Evolutionary conservation across 1,140 invertebrate species (phyloP).

Genomic region (Augochlora pura): DNA sequence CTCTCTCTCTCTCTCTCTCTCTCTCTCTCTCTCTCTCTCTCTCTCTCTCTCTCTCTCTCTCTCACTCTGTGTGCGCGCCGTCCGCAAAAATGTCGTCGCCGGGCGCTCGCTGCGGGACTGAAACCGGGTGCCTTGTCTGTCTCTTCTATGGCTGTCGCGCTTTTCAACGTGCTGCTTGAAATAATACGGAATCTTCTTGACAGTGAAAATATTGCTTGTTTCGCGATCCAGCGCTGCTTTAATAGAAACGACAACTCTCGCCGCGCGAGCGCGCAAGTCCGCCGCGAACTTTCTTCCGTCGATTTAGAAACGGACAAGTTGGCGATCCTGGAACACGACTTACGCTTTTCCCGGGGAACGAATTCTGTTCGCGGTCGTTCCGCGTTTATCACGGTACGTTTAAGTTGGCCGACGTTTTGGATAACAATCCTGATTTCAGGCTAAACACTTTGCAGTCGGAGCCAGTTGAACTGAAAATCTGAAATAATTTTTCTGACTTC

Average conservation of each 20-base stretch:
- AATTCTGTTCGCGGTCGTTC: neutral
- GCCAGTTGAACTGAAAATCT: no score
- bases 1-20: no score
- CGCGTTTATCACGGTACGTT: no score
- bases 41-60: neutral
- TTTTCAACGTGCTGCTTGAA: constrained; percentile 6
- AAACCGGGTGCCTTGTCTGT: neutral
- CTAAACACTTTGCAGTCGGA: no score
- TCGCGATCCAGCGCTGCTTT: neutral
- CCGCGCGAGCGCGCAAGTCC: no score
- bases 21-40: no score
- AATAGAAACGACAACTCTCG: neutral
- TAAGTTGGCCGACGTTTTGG: no score
- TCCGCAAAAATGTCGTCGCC: neutral
- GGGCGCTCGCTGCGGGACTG: constrained; percentile 9
- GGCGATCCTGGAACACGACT: no score
- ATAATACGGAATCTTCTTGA: neutral
- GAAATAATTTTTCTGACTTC: no score
- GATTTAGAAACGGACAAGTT: neutral
- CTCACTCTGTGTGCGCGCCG: no score
- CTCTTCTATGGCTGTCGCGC: neutral
- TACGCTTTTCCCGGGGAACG: no score
- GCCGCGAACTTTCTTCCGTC: neutral
- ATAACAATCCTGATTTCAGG: no score
- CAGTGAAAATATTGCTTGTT: neutral